Conservation (phyloP, 2,113 vertebrate genomes). For the Caranx melampygus region DNA sequence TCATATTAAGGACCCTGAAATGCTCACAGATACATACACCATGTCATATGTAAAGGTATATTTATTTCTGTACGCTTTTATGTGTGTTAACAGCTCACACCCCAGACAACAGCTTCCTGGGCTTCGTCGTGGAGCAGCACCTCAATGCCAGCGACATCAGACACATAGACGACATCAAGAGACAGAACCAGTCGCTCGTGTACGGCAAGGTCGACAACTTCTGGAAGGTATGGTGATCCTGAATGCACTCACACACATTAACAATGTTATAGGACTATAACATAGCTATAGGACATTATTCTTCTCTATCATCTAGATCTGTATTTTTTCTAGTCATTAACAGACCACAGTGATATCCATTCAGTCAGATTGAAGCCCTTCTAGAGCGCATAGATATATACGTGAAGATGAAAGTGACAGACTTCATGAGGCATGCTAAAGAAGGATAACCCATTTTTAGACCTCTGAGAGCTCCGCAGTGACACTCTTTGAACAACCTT, state of each 20-base stretch:
- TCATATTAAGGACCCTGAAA: too few species aligned
- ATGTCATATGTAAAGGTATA: background rate
- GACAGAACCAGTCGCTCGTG: slow-evolving; percentile 97
- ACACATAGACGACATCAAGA: slow-evolving; percentile 97
- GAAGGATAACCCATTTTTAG: slow-evolving; percentile 33
- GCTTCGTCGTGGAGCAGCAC: slow-evolving; percentile 98
- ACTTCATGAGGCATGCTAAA: slow-evolving; percentile 6
- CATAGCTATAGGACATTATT: background rate
- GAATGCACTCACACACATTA: background rate
- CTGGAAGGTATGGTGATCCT: slow-evolving; percentile 91
- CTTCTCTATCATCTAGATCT: background rate
- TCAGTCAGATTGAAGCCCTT: background rate
- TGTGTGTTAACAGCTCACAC: slow-evolving; percentile 89
- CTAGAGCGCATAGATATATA: background rate
- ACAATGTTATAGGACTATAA: too few species aligned
- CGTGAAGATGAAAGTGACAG: slow-evolving; percentile 44
- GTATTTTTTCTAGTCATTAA: too few species aligned
- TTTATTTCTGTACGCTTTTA: background rate
- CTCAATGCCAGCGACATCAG: slow-evolving; percentile 96
- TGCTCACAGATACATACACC: too few species aligned
- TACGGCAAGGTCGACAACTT: slow-evolving; percentile 99
- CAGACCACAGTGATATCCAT: background rate
- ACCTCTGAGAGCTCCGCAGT: slow-evolving; percentile 25
- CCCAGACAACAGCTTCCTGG: slow-evolving; percentile 98
- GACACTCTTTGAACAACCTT: slow-evolving; percentile 67